These are phyloP conservation scores for Corythucha ciliata DNA, from an alignment of 2,888 invertebrate species.

Conservation along the genomic window DNA sequence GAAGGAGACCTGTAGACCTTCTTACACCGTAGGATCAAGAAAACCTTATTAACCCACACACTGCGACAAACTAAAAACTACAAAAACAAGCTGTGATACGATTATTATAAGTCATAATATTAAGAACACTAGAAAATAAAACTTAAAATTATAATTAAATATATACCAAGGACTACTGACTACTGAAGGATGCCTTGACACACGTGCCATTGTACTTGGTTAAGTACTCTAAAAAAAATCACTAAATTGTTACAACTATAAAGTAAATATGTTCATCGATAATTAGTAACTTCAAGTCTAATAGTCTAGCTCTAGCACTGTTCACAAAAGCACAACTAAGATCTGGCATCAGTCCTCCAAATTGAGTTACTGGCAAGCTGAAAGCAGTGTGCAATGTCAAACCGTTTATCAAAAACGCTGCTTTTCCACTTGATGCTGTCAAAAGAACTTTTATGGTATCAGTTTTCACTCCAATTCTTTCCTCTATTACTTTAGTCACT, in stretches of 20 bases:
- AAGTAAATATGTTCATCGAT: too few species aligned
- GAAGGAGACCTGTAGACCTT: neutral
- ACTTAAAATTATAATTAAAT: neutral
- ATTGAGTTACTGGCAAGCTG: neutral
- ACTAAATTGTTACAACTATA: too few species aligned
- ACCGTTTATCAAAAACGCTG: neutral
- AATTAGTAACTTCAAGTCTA: too few species aligned
- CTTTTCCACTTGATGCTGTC: neutral
- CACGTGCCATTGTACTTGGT: too few species aligned
- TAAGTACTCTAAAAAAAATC: too few species aligned
- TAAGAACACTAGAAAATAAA: neutral
- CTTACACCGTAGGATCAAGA: neutral
- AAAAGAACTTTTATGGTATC: neutral
- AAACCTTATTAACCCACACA: too few species aligned
- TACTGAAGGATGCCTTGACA: neutral
- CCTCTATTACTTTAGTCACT: neutral
- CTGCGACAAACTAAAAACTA: too few species aligned
- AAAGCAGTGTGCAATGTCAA: neutral
- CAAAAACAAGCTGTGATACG: slow-evolving; percentile 7
- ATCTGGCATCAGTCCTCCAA: neutral
- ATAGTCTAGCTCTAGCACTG: too few species aligned
- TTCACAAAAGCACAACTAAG: neutral
- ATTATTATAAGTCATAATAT: neutral
- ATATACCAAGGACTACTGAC: slow-evolving; percentile 9
- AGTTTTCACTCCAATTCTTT: neutral